A percentile compares a stretch with the other conserved stretches of the same genome.
phyloP scores from a whole-genome alignment of 2,797 vertebrate genomes.

The Cryptoblepharus egeriae region DNA sequence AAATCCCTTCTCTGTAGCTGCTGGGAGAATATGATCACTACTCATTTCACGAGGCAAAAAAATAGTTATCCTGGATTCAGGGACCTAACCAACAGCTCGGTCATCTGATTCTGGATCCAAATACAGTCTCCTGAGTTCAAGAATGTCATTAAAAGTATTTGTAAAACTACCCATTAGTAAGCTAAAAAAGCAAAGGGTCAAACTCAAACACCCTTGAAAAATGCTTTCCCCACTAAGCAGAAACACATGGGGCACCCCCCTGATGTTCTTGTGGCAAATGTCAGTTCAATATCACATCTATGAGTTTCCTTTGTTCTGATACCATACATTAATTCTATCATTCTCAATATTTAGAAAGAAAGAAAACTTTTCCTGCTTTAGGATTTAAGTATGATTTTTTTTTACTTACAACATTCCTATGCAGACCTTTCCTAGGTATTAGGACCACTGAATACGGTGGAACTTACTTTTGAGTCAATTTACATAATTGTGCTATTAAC shows the following conservation, averaged over 20 bases:
- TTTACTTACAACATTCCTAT: neutral
- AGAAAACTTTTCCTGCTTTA: neutral
- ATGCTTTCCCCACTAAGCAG: neutral
- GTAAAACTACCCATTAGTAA: neutral
- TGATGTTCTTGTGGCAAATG: neutral
- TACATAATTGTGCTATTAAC: neutral
- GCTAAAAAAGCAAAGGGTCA: conserved; percentile 15
- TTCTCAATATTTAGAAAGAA: neutral
- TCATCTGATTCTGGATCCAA: conserved; percentile 42
- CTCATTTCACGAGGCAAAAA: conserved; percentile 12
- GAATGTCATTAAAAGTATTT: conserved; percentile 28
- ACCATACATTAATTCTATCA: neutral
- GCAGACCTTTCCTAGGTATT: too few relatives aligned
- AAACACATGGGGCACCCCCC: neutral
- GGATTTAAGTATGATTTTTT: neutral
- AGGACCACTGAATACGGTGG: too few relatives aligned
- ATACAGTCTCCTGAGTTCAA: conserved; percentile 19
- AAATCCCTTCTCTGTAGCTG: conserved; percentile 21
- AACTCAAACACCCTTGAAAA: neutral
- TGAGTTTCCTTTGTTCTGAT: neutral
- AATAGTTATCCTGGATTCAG: conserved; percentile 27
- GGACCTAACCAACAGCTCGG: conserved; percentile 34
- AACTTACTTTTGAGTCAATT: too few relatives aligned
- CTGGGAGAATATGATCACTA: conserved; percentile 14
- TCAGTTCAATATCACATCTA: neutral